Evolutionary conservation across 1,140 invertebrate species (phyloP).

Genomic region (Helicorthomorpha holstii): DNA sequence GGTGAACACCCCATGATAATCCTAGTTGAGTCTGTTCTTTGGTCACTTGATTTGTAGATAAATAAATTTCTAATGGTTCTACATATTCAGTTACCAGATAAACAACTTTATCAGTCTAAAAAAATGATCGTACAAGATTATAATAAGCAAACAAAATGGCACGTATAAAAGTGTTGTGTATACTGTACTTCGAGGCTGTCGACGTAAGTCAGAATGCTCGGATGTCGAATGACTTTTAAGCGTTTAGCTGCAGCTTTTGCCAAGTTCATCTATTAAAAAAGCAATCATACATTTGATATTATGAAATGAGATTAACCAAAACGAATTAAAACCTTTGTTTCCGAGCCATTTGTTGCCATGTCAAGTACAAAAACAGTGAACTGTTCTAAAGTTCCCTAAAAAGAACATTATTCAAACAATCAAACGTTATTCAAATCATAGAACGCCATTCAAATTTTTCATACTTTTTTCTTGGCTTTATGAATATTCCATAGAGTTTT

Average conservation of each 20-base stretch:
- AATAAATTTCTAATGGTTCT: conserved; percentile 55
- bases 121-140: conserved; percentile 11
- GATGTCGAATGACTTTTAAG: conserved; percentile 90
- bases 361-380: conserved; percentile 28
- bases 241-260: conserved; percentile 75
- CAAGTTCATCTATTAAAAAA: conserved; percentile 44
- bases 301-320: background rate
- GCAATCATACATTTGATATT: background rate
- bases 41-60: conserved; percentile 41
- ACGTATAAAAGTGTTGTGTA: conserved; percentile 41
- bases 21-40: conserved; percentile 63
- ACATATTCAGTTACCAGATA: conserved; percentile 91
- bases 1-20: conserved; percentile 90
- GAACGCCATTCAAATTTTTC: no score
- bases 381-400: conserved; percentile 23
- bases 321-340: conserved; percentile 19
- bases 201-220: conserved; percentile 84
- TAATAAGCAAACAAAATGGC: background rate
- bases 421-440: no score
- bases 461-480: conserved; percentile 76
- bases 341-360: conserved; percentile 24
- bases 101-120: conserved; percentile 75
- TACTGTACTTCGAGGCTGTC: conserved; percentile 71
- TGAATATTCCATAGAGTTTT: conserved; percentile 77
- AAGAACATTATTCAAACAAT: no score